Conservation (phyloP, 1,140 invertebrate species). For the Drosophila sproati region DNA sequence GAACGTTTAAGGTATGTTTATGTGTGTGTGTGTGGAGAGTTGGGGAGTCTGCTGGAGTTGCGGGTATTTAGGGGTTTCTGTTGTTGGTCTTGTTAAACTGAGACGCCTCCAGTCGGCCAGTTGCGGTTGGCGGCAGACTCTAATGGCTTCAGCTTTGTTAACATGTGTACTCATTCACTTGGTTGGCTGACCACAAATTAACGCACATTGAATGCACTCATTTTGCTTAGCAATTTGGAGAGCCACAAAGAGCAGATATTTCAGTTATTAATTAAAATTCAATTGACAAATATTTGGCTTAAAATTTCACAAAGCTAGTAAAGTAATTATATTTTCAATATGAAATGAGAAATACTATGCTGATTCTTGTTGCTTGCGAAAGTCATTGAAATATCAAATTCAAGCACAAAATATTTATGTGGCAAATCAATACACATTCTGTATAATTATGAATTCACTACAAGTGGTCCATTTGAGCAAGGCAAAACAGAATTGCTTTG, state of each 20-base stretch:
- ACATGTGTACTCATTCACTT: constrained; percentile 14
- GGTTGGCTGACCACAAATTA: constrained; percentile 10
- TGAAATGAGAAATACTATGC: too few relatives aligned
- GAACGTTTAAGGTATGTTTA: constrained; percentile 72
- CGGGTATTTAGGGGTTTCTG: neutral
- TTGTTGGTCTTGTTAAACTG: constrained; percentile 11
- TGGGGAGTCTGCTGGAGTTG: too few relatives aligned
- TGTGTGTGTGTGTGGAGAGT: neutral
- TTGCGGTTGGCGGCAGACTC: constrained; percentile 15
- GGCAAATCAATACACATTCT: neutral
- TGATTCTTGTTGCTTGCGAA: neutral
- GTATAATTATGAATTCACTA: too few relatives aligned
- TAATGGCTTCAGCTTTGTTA: constrained; percentile 21
- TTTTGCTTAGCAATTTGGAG: neutral
- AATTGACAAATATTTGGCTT: neutral
- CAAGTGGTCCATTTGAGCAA: too few relatives aligned
- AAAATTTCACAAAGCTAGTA: neutral
- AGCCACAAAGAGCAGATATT: too few relatives aligned
- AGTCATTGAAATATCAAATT: neutral
- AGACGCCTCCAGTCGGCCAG: constrained; percentile 9
- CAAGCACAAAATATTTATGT: neutral
- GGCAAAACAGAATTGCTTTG: neutral
- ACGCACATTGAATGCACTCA: neutral
- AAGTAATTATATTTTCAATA: too few relatives aligned
- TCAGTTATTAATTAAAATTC: neutral